phyloP scores from a whole-genome alignment of 2,888 invertebrate species.

The Caenorhabditis sp. region DNA sequence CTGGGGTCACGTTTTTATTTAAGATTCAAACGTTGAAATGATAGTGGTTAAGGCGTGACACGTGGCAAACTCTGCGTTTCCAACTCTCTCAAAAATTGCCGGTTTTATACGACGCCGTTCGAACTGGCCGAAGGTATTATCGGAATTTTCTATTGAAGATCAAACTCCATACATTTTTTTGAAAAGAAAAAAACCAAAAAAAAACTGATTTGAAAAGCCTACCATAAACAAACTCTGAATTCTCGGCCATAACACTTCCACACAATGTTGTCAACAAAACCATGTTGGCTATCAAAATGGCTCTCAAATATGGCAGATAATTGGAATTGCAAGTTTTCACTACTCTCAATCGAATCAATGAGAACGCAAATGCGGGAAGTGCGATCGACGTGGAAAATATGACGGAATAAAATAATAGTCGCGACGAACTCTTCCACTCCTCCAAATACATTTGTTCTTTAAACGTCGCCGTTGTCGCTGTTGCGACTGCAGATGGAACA shows the following conservation, averaged over 20 bases:
- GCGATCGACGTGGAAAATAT: constrained; percentile 40
- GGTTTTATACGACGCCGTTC: too few relatives aligned
- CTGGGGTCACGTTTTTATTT: too few relatives aligned
- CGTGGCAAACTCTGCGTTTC: too few relatives aligned
- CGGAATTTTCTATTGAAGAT: too few relatives aligned
- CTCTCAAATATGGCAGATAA: constrained; percentile 45
- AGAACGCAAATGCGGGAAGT: constrained; percentile 36
- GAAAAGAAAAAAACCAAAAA: background rate
- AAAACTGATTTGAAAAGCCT: too few relatives aligned
- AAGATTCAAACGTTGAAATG: too few relatives aligned
- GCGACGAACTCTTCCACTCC: constrained; percentile 48
- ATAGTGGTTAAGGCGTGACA: too few relatives aligned
- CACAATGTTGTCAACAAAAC: constrained; percentile 42
- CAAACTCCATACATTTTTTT: too few relatives aligned
- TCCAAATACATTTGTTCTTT: background rate
- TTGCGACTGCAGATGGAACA: background rate
- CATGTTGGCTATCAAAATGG: constrained; percentile 48
- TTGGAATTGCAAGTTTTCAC: constrained; percentile 24
- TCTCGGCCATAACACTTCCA: constrained; percentile 35
- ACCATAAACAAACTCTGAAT: constrained; percentile 27
- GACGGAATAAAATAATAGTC: constrained; percentile 47
- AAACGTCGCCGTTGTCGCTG: background rate
- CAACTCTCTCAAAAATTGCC: too few relatives aligned
- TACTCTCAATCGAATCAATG: constrained; percentile 26
- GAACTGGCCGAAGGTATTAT: too few relatives aligned